These are phyloP conservation scores for Phyllostomus discolor DNA, from an alignment of 2,113 vertebrate genomes.

Conservation along the genomic window DNA sequence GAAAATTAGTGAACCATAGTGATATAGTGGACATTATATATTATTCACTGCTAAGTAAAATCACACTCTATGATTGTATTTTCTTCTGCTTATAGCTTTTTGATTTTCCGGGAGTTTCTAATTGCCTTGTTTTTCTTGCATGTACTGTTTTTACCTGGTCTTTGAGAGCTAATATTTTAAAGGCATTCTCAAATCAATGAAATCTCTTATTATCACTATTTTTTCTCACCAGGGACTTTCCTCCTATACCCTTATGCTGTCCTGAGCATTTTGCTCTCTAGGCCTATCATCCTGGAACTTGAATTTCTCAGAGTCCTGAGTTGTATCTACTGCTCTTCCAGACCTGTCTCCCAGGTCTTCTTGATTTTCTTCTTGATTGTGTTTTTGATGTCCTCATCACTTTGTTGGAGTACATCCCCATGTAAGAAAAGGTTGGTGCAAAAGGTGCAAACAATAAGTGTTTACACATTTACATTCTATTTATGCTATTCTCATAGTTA, in stretches of 20 bases:
- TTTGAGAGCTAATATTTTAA: neutral
- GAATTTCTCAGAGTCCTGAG: no score
- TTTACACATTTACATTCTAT: neutral
- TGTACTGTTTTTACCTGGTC: neutral
- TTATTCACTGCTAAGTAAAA: neutral
- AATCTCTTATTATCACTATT: neutral
- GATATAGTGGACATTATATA: no score
- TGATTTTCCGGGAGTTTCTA: neutral
- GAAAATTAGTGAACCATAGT: neutral
- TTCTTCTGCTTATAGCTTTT: neutral
- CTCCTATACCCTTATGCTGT: neutral
- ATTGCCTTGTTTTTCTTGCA: neutral
- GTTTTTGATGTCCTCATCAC: neutral
- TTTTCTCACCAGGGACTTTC: neutral
- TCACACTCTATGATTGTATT: fast-evolving
- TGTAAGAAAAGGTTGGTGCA: neutral
- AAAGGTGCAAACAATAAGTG: fast-evolving
- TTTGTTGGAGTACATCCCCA: neutral
- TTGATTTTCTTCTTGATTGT: neutral
- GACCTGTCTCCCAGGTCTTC: neutral
- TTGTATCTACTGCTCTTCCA: no score
- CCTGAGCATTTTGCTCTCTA: neutral
- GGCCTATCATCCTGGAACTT: no score
- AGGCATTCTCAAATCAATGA: neutral
- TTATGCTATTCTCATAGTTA: neutral